Base-by-base conservation (phyloP, 2,797 vertebrate species). In the Hemibagrus guttatus region DNA sequence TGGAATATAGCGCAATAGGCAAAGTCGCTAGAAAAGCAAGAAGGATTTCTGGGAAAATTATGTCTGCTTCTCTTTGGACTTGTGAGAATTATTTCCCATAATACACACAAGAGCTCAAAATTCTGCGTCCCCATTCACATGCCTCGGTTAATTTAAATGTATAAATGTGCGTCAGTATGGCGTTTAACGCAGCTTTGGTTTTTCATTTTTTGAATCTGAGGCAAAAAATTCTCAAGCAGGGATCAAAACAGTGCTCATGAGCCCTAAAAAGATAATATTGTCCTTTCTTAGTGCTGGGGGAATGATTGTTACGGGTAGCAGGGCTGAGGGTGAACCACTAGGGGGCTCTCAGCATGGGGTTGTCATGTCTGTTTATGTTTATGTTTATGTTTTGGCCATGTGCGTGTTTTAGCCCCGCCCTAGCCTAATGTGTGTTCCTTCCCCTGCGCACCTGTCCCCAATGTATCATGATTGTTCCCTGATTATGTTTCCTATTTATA, bases 21-120 rank as follows among this genome's bases (percentile, higher is more conserved):
- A 19, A 26, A 81, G 61, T 35, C 61, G 68, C 35, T 35, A 35
- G 39, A 35, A 78, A 35, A 81, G 66, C 59, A 64, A 6, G 8
- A 54, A 14, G 72, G 63, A 78, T 31, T 83, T 84, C 49, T 35
- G 59, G 75, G 39, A 83, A 86, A 49, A 68, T 54, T 59, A 31
- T 54, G 42, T 19, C 79, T 52, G 19, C 31, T 63, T 5, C 12
- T 71, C 12, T 66, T 81, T 80, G 76, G 28, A 76, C 78, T 79
- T 39, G 0, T 61, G 35, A 61, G 35, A 6, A 28, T 81, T n/a
- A 63, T 63, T 28, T 49, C 16, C 8, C 39, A n/a, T 64, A 63
- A 63, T 39, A 63, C 35, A 21, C 46, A 54, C 14, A 7, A 8
- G 16, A 42, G 56, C 56, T 63, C 58, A n/a, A 63, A 81, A 2